Percentiles rank a stretch among this genome's conserved stretches.
phyloP scores from a whole-genome alignment of 2,888 invertebrate genomes.

The Clitarchus hookeri region DNA sequence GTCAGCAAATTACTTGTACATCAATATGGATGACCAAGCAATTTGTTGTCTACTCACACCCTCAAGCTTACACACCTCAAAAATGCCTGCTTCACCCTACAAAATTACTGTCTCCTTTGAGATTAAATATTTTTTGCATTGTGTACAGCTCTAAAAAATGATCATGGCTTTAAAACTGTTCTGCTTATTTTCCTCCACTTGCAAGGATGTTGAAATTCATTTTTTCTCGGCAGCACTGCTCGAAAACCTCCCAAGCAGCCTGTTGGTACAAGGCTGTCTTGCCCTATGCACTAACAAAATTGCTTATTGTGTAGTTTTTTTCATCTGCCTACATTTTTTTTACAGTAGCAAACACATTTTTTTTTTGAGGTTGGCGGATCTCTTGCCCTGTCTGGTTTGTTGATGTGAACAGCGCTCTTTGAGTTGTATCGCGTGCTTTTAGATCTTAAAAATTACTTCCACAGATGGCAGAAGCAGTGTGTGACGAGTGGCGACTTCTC shows the following conservation, averaged over 20 bases:
- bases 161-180: neutral
- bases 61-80: neutral
- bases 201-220: neutral
- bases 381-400: neutral
- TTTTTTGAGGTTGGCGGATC: neutral
- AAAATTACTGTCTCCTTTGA: neutral
- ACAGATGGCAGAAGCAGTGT: conserved; percentile 42
- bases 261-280: neutral
- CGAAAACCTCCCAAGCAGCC: neutral
- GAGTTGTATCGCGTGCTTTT: neutral
- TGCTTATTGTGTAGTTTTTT: too few species aligned
- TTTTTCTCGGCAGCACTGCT: neutral
- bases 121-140: neutral
- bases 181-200: neutral
- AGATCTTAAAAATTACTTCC: conserved; percentile 38
- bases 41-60: neutral
- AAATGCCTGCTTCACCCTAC: neutral
- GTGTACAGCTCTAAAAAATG: neutral
- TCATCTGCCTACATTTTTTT: neutral
- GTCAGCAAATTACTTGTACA: neutral
- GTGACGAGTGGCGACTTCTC: conserved; percentile 37
- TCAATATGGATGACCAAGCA: neutral
- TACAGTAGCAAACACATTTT: neutral
- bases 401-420: neutral
- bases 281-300: neutral